These are phyloP conservation scores for Pseudomyrmex flavicornis DNA, from an alignment of 1,140 invertebrate genomes.

Conservation along the genomic window DNA sequence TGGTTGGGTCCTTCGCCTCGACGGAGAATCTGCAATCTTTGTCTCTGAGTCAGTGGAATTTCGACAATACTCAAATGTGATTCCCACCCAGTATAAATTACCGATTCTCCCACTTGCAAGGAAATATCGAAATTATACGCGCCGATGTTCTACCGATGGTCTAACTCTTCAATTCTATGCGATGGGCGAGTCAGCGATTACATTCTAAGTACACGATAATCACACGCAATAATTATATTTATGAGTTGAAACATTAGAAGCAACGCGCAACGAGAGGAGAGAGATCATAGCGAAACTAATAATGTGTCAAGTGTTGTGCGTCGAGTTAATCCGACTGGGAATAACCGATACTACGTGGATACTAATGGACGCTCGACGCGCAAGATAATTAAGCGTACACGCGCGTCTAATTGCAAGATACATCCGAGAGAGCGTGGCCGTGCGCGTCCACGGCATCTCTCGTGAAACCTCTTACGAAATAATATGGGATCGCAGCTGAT, in stretches of 20 bases:
- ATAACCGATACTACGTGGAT: constrained; percentile 31
- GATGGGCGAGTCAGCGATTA: not conserved
- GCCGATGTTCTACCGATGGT: constrained; percentile 5
- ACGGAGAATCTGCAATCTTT: not conserved
- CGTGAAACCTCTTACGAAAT: constrained; percentile 39
- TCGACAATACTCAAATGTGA: not conserved
- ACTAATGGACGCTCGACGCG: constrained; percentile 7
- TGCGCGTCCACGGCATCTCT: not conserved
- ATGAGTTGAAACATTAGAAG: constrained; percentile 5
- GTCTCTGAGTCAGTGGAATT: not conserved
- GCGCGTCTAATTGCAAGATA: constrained; percentile 43
- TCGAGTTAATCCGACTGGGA: constrained; percentile 20
- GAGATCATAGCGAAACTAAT: not conserved
- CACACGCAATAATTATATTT: constrained; percentile 8
- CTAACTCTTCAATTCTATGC: not conserved
- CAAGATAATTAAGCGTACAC: constrained; percentile 45
- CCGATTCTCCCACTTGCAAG: too few relatives aligned
- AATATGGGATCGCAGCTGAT: constrained; percentile 16
- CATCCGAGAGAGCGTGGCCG: not conserved
- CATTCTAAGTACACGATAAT: not conserved
- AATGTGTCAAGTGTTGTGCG: constrained; percentile 25
- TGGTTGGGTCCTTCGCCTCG: not conserved
- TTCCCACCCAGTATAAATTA: too few relatives aligned
- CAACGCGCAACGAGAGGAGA: not conserved
- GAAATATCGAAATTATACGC: not conserved